These are phyloP conservation scores for Listronotus bonariensis DNA, from an alignment of 1,140 invertebrate species.

Conservation along the genomic window DNA sequence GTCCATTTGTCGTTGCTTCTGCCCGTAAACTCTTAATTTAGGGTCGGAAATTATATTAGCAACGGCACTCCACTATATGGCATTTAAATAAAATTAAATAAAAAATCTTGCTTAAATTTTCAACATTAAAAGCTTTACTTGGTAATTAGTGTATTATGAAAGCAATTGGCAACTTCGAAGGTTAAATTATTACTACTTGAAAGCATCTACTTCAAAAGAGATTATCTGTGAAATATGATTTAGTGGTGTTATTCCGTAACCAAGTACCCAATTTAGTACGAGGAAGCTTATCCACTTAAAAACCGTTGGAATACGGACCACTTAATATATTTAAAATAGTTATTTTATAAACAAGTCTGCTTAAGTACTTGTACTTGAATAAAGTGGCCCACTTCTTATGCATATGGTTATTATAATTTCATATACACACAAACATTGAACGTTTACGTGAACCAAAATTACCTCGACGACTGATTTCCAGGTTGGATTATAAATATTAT, in stretches of 20 bases:
- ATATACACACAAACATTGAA: slow-evolving; percentile 38
- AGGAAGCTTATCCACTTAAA: slow-evolving; percentile 40
- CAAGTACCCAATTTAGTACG: slow-evolving; percentile 19
- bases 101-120: too few species aligned
- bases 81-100: too few species aligned
- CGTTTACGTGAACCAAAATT: slow-evolving; percentile 37
- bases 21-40: too few species aligned
- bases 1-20: too few species aligned
- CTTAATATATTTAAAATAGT: slow-evolving; percentile 52
- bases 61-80: too few species aligned
- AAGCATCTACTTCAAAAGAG: slow-evolving; percentile 13
- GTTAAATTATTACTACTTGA: slow-evolving; percentile 16
- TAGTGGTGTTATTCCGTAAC: slow-evolving; percentile 25
- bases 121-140: too few species aligned
- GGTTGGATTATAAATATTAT: slow-evolving; percentile 40
- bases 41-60: too few species aligned
- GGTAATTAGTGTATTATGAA: too few species aligned
- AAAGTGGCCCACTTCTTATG: slow-evolving; percentile 51
- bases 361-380: slow-evolving; percentile 52
- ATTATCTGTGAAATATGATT: slow-evolving; percentile 27
- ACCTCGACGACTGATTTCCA: slow-evolving; percentile 37
- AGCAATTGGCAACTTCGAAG: slow-evolving; percentile 13
- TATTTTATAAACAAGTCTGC: slow-evolving; percentile 53
- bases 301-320: slow-evolving; percentile 39
- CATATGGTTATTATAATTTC: slow-evolving; percentile 54